Base-by-base conservation (phyloP, 2,797 vertebrate genomes). In the Miichthys miiuy region DNA sequence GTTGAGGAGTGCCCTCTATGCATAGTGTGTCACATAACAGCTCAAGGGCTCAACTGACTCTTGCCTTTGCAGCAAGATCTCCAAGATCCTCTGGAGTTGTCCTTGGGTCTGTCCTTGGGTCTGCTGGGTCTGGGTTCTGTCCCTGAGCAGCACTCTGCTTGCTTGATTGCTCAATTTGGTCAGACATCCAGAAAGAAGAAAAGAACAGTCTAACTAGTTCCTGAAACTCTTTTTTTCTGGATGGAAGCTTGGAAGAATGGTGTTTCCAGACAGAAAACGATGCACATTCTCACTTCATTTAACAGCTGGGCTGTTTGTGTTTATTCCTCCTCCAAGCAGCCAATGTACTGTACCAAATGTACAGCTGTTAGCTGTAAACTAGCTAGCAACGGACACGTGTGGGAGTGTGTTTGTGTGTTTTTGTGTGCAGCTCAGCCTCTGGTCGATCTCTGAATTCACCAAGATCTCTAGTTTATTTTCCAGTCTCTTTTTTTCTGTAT, bases 91-190 rank as follows among this genome's bases (percentile, higher is more conserved):
- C 18, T 21, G 20, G 25, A 34, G 16, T 17, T 48, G 54, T 58
- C 30, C 56, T 47, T 38, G 47, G n/a, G 47, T 18, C 23, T 7
- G 34, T 44, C 68, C 48, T 68, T 68, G 56, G 25, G 44, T 74
- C 30, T 38, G 34, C 34, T 38, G 34, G 34, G 38, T 38, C 34
- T 38, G 34, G 20, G n/a, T 48, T 41, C 6, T 68, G 38, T 69
- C 57, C 27, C n/a, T 5, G n/a, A 63, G 21, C n/a, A 25, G 1
- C 14, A n/a, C 21, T 27, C 21, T 42, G 34, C 20, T 34, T 55
- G 75, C 44, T 46, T 50, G 21, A 55, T 25, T 25, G 50, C 25
- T 34, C 54, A 21, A 5, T 30, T 68, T 34, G 23, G 38, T 46
- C 47, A 18, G 63, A 68, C 7, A 25, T 56, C 23, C 27, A 57